These are phyloP conservation scores for Stenopsyche tienmushanensis DNA, from an alignment of 1,140 invertebrate species.

Conservation along the genomic window DNA sequence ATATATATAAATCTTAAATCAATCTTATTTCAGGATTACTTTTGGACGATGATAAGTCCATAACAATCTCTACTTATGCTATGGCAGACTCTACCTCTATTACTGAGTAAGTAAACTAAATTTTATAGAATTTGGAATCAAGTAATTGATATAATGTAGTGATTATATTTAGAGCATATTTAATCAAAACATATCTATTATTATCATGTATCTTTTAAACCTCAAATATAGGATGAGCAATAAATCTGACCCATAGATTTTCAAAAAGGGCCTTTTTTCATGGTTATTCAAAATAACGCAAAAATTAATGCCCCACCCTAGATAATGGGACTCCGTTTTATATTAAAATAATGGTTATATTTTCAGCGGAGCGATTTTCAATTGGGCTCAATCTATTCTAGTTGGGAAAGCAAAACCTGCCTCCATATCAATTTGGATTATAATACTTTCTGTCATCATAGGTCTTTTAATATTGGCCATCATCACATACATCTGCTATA, in stretches of 20 bases:
- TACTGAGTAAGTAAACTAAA: background rate
- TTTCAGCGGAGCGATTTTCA: background rate
- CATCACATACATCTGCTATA: background rate
- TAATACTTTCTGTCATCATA: background rate
- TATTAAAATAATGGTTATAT: background rate
- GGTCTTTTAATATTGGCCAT: conserved; percentile 1
- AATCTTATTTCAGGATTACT: background rate
- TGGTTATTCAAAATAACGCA: no score
- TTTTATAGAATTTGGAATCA: background rate
- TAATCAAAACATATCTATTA: no score
- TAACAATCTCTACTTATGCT: background rate
- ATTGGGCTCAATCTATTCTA: background rate
- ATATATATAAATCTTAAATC: background rate
- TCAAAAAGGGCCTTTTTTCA: no score
- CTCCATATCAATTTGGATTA: conserved; percentile 7
- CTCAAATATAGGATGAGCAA: no score
- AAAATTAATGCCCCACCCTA: no score
- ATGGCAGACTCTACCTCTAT: background rate
- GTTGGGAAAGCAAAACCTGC: background rate
- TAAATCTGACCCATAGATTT: no score
- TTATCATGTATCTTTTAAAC: no score
- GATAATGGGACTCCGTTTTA: no score
- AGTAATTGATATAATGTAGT: no score
- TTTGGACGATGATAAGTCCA: background rate
- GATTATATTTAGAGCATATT: no score